Evolutionary conservation across 2,113 vertebrate genomes (phyloP).

Genomic region (Gila orcuttii): DNA sequence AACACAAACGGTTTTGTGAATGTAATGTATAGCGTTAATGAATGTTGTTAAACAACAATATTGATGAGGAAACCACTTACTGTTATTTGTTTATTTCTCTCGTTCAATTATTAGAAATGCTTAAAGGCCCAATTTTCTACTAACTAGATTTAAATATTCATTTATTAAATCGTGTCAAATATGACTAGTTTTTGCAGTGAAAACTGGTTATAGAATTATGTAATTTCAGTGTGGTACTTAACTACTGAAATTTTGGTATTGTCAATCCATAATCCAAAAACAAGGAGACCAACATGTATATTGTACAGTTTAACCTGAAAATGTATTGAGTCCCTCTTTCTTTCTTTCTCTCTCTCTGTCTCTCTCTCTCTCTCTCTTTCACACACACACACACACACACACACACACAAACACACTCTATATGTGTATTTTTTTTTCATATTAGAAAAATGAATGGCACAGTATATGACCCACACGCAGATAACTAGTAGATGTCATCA

Average conservation of each 20-base stretch:
- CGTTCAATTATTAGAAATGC: neutral
- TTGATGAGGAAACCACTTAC: neutral
- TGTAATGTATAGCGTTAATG: neutral
- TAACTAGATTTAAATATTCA: neutral
- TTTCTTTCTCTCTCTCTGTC: neutral
- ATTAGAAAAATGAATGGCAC: neutral
- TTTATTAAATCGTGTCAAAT: neutral
- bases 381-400: too few relatives aligned
- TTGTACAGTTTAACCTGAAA: neutral
- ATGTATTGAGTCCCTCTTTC: neutral
- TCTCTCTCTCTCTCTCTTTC: too few relatives aligned
- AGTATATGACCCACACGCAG: neutral
- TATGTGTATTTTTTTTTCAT: neutral
- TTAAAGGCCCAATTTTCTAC: neutral
- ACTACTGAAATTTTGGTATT: neutral
- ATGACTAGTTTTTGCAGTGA: neutral
- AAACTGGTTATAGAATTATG: neutral
- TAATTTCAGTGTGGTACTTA: neutral
- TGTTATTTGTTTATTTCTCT: neutral
- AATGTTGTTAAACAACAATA: neutral
- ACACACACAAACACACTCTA: too few relatives aligned
- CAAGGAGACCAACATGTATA: neutral
- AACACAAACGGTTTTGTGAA: neutral
- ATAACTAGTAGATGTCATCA: neutral
- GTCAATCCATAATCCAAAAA: neutral